Evolutionary conservation across 2,113 vertebrate species (phyloP).

Genomic region (Elanoides forficatus): DNA sequence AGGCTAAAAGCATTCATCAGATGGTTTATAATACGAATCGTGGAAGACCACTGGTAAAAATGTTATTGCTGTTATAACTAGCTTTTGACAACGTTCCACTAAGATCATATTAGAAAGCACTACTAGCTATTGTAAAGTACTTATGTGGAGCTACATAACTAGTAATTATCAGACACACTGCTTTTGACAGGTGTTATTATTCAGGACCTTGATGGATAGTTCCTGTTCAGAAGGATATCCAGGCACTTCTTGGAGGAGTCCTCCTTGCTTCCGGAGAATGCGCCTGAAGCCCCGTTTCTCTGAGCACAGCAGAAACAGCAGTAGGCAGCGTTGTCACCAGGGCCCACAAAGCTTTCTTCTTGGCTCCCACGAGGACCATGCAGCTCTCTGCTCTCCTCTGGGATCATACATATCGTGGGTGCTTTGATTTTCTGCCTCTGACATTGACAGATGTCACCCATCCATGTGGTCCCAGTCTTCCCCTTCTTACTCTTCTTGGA

Average conservation of each 20-base stretch:
- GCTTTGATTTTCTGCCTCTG: background rate
- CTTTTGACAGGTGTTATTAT: background rate
- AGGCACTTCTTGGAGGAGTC: background rate
- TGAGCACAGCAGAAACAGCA: background rate
- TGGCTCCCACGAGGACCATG: rapidly evolving
- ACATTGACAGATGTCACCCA: background rate
- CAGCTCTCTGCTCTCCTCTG: background rate
- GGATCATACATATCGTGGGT: background rate
- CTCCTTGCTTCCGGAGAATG: background rate
- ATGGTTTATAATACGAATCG: background rate
- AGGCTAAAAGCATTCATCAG: background rate
- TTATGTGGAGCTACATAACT: background rate
- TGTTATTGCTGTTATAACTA: background rate
- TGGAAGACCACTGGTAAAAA: background rate
- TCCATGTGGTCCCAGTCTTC: background rate
- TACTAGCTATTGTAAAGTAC: background rate
- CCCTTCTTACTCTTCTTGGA: background rate
- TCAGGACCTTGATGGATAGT: background rate
- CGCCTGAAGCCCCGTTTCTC: background rate
- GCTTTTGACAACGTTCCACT: background rate
- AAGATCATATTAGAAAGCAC: background rate
- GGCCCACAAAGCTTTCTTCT: background rate
- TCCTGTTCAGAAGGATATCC: background rate
- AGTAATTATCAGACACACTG: background rate
- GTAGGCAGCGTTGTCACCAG: rapidly evolving